Base-by-base conservation (phyloP, 92 coral and sea anemone species). In the Paramuricea clavata region DNA sequence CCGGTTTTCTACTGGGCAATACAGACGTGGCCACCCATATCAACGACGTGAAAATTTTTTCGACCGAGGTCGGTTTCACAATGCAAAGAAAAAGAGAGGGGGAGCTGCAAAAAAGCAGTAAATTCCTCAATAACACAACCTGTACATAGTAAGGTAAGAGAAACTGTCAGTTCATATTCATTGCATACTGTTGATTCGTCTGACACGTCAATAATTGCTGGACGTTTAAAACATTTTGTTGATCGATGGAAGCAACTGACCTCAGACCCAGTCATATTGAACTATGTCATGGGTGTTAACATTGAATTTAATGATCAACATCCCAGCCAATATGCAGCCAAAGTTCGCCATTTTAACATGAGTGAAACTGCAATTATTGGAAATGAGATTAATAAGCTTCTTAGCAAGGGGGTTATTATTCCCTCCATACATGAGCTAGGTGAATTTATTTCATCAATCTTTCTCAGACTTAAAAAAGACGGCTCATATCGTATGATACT, bases 361-460 rank as follows among this genome's bases (percentile, higher is more conserved):
- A 50, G 3, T 32, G 89, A 86, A 59, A 31, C 33, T 1, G 64
- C 67, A 31, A 86, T 76, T 86, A 76, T 86, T 77, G 76, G 65
- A 39, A 3, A 56, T 61, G 89, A 86, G 65, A 47, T 86, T 28
- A 52, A 76, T 15, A 86, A 86, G 77, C 33, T 86, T 8, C 34
- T 86, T 32, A 41, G 36, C 13, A 76, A 64, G 65, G 89, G 85
- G 22, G 84, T 86, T 76, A 76, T 86, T 39, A 81, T 64, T 25
- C 89, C 89, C 59, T 71, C 77, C 88, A 19, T 71, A 44, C 65
- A 49, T 76, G 86, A 87, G 41, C 61, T 13, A 44, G 83, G 78
- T 62, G 90, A 79, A 54, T 87, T 78, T 21, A 75, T 87, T 65
- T 87, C 90, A 9, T 27, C 89, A 8, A 76, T 87, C 26, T 87